Evolutionary conservation across 2,888 invertebrate genomes (phyloP).

Genomic region (Oligia fasciuncula): DNA sequence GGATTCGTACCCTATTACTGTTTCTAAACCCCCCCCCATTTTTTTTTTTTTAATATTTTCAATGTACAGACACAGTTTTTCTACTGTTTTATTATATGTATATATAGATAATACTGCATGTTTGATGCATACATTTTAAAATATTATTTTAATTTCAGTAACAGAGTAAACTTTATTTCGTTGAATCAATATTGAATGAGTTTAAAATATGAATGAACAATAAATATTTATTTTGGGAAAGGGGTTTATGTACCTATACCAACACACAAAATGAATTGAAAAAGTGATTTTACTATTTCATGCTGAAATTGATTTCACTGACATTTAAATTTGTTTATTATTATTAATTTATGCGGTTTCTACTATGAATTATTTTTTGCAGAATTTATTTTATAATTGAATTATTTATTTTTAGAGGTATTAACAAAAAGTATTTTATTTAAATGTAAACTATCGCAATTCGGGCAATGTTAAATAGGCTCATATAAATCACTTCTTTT

Average conservation of each 20-base stretch:
- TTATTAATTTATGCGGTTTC: not conserved
- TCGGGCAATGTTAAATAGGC: not conserved
- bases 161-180: conserved; percentile 10
- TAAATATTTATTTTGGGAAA: not conserved
- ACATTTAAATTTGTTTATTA: not conserved
- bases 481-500: not conserved
- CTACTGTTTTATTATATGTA: too few species aligned
- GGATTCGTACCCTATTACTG: too few species aligned
- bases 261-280: not conserved
- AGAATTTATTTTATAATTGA: not conserved
- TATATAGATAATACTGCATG: conserved; percentile 34
- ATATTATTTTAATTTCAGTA: not conserved
- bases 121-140: conserved; percentile 22
- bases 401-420: not conserved
- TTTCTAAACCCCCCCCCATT: too few species aligned
- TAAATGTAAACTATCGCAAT: not conserved
- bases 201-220: conserved; percentile 5
- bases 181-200: conserved; percentile 24
- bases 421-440: not conserved
- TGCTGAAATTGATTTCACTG: not conserved
- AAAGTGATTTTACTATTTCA: not conserved
- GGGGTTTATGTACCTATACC: not conserved
- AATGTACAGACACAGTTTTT: too few species aligned
- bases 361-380: not conserved
- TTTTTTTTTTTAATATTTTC: too few species aligned